Base-by-base conservation (phyloP, 2,113 vertebrate species). In the Synodontis membranacea region DNA sequence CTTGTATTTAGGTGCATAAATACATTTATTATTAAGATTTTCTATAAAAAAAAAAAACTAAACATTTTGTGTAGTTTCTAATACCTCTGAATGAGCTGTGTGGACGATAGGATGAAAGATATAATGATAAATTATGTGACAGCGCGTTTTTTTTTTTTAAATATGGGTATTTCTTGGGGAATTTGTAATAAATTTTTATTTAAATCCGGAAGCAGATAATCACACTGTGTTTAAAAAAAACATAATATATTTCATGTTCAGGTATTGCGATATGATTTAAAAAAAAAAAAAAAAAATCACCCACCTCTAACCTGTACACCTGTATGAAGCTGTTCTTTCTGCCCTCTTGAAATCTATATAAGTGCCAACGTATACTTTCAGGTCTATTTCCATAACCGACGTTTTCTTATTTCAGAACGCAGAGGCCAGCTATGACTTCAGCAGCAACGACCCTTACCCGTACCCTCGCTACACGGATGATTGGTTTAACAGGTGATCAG, bases 401-500 rank as follows among this genome's bases (percentile, higher is more conserved):
- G 75, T 92, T 91, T 90, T 88, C 87, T 92, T 84, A 56, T 97
- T 97, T 91, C 96, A 99, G 98, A 99, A 99, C 42, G 97, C 98
- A 9, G 96, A 99, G 88, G 98, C 98, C 90, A 99, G 98, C 93
- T 99, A 98, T 0, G 98, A 99, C 94, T 99, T 99, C 94, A 99
- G 98, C 94, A 99, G 98, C 93, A 99, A 99, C 0, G 98, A 99
- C 91, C 98, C 97, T 4, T 99, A 93, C 85, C 98, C 98, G 0
- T 99, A 99, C 82, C 98, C 98, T 3, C 97, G 98, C 86, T 99
- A 99, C 84, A 99, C 98, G 80, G 97, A 99, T 8, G 98, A 99
- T 95, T 99, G 98, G 98, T 99, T 99, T 93, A 99, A 99, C 97
- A 99, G 98, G 98, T 99, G 96, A 94, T 90, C 88, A 82, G 84